Conservation (phyloP, 2,888 invertebrate species). For the Melieria omissa region DNA sequence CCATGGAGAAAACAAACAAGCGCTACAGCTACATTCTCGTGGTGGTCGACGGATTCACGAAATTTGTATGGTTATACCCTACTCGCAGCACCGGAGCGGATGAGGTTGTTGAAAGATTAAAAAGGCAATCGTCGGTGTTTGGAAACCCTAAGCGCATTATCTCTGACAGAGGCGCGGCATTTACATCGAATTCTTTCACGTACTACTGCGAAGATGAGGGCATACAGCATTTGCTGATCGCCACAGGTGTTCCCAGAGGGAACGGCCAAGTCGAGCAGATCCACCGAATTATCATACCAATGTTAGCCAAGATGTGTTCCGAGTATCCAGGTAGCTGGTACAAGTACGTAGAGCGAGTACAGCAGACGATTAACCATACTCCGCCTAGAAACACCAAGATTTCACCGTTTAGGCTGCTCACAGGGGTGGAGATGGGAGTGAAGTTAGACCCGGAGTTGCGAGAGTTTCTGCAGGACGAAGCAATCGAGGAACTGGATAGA, state of each 20-base stretch:
- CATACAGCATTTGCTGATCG: conserved; percentile 39
- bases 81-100: too few species aligned
- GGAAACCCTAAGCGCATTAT: conserved; percentile 45
- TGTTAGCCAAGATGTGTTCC: conserved; percentile 56
- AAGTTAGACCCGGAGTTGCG: too few species aligned
- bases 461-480: too few species aligned
- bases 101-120: too few species aligned
- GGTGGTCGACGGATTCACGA: too few species aligned
- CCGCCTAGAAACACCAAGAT: conserved; percentile 37
- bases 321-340: conserved; percentile 55
- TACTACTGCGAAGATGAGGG: neutral
- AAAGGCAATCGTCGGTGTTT: conserved; percentile 3
- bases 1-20: too few species aligned
- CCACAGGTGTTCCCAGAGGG: too few species aligned
- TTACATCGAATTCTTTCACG: conserved; percentile 51
- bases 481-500: too few species aligned
- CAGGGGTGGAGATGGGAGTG: too few species aligned
- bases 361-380: conserved; percentile 47
- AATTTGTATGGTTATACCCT: too few species aligned
- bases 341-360: conserved; percentile 43
- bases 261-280: conserved; percentile 59
- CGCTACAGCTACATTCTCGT: too few species aligned
- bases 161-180: conserved; percentile 52
- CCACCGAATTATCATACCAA: conserved; percentile 53
- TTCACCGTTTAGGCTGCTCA: too few species aligned